Evolutionary conservation across 1,140 invertebrate genomes (phyloP).

Genomic region (Protaetia brevitarsis): DNA sequence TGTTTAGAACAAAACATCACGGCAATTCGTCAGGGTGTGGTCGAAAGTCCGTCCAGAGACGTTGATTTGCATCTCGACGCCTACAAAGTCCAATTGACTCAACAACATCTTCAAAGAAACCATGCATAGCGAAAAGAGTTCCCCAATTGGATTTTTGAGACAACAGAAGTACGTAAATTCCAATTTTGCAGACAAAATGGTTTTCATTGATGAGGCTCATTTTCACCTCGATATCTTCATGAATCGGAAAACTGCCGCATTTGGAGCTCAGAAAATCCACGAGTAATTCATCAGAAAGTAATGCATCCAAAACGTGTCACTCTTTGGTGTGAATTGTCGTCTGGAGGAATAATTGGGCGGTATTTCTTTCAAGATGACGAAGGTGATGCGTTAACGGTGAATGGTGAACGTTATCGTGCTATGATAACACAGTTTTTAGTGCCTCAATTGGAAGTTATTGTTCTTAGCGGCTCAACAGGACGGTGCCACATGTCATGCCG

Average conservation of each 20-base stretch:
- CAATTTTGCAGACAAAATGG: no score
- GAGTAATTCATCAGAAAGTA: no score
- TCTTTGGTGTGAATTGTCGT: no score
- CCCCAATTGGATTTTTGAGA: constrained; percentile 28
- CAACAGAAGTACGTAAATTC: no score
- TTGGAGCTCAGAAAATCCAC: no score
- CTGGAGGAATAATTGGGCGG: no score
- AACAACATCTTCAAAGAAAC: constrained; percentile 31
- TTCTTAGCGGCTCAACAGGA: not conserved
- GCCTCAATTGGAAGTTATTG: not conserved
- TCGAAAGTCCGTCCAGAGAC: no score
- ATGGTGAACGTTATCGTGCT: constrained; percentile 21
- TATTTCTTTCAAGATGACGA: no score
- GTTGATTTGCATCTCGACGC: constrained; percentile 38
- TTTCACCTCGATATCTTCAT: constrained; percentile 45
- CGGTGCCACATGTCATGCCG: no score
- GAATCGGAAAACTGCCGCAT: constrained; percentile 46
- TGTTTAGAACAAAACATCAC: constrained; percentile 31
- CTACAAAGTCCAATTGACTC: constrained; percentile 33
- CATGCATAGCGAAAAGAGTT: constrained; percentile 30
- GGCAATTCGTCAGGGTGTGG: constrained; percentile 36
- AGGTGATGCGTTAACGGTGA: no score
- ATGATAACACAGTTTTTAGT: not conserved
- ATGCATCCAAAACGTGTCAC: no score
- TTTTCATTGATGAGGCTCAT: constrained; percentile 45